These are phyloP conservation scores for Caerostris darwini DNA, from an alignment of 1,140 invertebrate species.

Conservation along the genomic window DNA sequence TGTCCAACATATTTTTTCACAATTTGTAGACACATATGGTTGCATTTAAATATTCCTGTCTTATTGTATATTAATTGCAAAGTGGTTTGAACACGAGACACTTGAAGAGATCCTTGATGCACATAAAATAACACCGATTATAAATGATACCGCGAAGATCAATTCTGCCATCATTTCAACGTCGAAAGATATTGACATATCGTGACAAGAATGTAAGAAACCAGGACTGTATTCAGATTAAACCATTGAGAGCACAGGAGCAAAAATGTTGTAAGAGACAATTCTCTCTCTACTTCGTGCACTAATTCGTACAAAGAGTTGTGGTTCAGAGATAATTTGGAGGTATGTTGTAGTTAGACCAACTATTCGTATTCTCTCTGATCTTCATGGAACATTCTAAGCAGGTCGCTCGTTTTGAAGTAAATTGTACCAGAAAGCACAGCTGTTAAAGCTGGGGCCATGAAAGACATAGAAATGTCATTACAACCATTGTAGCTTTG, in stretches of 20 bases:
- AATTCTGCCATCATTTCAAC: neutral
- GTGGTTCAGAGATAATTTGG: neutral
- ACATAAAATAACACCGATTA: neutral
- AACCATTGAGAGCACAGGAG: neutral
- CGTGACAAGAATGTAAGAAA: neutral
- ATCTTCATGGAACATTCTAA: neutral
- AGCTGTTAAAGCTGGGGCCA: neutral
- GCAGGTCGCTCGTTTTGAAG: neutral
- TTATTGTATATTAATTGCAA: neutral
- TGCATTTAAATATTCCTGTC: neutral
- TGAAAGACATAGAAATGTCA: neutral
- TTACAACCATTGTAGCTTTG: neutral
- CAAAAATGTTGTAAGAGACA: neutral
- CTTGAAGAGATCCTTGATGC: neutral
- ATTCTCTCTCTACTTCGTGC: neutral
- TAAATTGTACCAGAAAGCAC: neutral
- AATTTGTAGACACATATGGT: neutral
- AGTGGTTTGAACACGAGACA: neutral
- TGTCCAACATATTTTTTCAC: neutral
- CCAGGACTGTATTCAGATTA: neutral
- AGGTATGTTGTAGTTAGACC: neutral
- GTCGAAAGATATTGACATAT: neutral
- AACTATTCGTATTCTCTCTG: neutral
- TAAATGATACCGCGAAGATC: neutral
- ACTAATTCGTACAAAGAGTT: neutral